Base-by-base conservation (phyloP, 2,113 vertebrate genomes). In the Myrmecobius fasciatus region DNA sequence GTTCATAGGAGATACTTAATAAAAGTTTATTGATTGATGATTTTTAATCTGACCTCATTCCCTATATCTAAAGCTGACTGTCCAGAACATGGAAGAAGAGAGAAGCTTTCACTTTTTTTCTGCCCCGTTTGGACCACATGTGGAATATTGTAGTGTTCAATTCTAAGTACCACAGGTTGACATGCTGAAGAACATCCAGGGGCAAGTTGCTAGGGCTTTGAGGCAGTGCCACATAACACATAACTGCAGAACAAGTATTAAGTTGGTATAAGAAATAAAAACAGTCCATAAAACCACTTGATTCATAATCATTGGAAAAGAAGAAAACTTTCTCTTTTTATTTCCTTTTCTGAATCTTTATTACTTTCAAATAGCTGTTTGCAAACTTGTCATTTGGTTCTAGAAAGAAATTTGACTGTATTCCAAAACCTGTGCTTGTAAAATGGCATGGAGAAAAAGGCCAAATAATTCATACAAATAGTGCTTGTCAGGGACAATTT, bases 301-400 rank as follows among this genome's bases (percentile, higher is more conserved):
- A 83, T 83, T 83, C 43, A 83, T 43, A 43, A 24, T 83, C n/a
- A 83, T 83, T 83, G 8, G n/a, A 43, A 83, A 83, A 83, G 67
- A 83, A 83, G 67, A 83, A 83, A 83, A 83, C 53, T 94, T 96
- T 93, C 53, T 92, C 46, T 22, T 94, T 96, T 92, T n/a, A 92
- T 97, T 92, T 91, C 31, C 83, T 95, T 92, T 91, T 93, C 31
- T 92, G n/a, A 94, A 25, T 94, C 95, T 54, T 75, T 95, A 24
- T 91, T 94, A 92, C 47, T 94, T 97, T 89, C 53, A 46, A 91
- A 26, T 91, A 94, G 92, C 95, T 95, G 91, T 97, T 97, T 94
- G 92, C 93, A 95, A 95, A 96, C 92, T 92, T 96, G 53, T 97
- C 91, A 95, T 95, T 97, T 96, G 52, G 26, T 88, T 96, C 67